A percentile compares a stretch with the other conserved stretches of the same genome.
Evolutionary conservation across 2,888 invertebrate genomes (phyloP).

Genomic region (Smittia aterrima): DNA sequence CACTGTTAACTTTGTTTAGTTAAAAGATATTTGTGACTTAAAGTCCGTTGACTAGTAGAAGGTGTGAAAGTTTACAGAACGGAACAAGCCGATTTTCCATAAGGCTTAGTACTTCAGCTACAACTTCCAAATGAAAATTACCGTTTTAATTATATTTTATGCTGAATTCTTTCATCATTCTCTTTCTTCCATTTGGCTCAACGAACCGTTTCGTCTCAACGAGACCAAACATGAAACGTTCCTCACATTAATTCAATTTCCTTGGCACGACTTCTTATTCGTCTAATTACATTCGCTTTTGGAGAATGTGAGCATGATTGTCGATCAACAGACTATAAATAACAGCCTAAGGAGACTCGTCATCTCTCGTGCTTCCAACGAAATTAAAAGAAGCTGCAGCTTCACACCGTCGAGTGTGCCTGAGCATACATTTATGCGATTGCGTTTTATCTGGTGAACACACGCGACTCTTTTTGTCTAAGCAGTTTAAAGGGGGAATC

Average conservation of each 20-base stretch:
- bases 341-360: not conserved
- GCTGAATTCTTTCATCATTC: not conserved
- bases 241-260: not conserved
- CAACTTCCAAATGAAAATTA: not conserved
- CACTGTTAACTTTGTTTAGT: too few species aligned
- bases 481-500: not conserved
- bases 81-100: not conserved
- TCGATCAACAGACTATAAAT: conserved; percentile 5
- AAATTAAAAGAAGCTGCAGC: not conserved
- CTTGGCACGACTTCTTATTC: not conserved
- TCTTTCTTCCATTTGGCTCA: not conserved
- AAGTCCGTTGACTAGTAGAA: not conserved
- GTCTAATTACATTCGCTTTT: not conserved
- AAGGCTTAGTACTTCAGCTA: not conserved
- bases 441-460: conserved; percentile 9
- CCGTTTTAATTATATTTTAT: conserved; percentile 20
- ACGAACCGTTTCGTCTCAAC: not conserved
- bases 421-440: not conserved
- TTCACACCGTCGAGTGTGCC: not conserved
- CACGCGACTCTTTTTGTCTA: not conserved
- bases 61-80: not conserved
- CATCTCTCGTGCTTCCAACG: not conserved
- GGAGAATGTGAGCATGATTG: not conserved
- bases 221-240: not conserved
- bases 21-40: not conserved